A percentile compares a stretch with the other conserved stretches of the same genome.
Evolutionary conservation across 2,113 vertebrate genomes (phyloP).

Genomic region (Ancistrus triradiatus): DNA sequence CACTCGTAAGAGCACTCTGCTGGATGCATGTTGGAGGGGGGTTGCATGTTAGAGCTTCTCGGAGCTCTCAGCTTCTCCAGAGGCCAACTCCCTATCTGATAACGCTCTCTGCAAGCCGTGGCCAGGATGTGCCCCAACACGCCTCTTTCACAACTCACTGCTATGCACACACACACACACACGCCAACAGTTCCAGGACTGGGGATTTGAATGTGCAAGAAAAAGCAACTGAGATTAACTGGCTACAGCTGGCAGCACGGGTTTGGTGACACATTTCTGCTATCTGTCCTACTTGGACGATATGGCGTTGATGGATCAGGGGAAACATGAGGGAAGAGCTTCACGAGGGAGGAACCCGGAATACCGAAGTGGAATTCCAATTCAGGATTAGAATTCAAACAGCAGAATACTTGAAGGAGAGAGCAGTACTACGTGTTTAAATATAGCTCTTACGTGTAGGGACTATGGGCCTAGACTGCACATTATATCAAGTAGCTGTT

Average conservation of each 20-base stretch:
- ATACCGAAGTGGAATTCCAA: neutral
- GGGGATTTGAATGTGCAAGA: constrained; percentile 33
- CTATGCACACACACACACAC: constrained; percentile 28
- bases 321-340: neutral
- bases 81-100: constrained; percentile 30
- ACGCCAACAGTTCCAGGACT: constrained; percentile 34
- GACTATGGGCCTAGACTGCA: no score
- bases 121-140: constrained; percentile 47
- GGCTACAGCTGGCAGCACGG: neutral
- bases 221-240: constrained; percentile 27
- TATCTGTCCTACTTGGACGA: constrained; percentile 30
- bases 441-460: no score
- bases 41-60: constrained; percentile 11
- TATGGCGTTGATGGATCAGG: constrained; percentile 26
- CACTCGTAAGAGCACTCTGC: constrained; percentile 16
- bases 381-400: no score
- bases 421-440: no score
- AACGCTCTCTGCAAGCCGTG: constrained; percentile 29
- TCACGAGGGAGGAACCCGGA: no score
- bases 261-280: constrained; percentile 35
- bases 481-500: no score
- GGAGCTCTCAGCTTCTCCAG: constrained; percentile 22
- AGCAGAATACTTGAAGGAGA: no score
- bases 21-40: neutral
- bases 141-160: constrained; percentile 42